Evolutionary conservation across 2,888 invertebrate genomes (phyloP).

Genomic region (Oligia latruncula): DNA sequence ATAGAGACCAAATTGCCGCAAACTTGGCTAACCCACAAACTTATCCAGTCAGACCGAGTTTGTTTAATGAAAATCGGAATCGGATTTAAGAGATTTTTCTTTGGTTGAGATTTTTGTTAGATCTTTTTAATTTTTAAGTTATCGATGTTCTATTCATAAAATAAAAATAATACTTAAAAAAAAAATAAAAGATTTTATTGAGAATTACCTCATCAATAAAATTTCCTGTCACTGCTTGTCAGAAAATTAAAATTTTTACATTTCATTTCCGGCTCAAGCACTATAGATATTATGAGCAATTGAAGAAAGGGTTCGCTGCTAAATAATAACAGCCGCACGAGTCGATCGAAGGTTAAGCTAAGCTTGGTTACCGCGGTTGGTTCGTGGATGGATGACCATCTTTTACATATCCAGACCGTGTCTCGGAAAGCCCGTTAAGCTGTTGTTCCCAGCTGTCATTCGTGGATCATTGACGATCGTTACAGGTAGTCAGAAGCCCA

Average conservation of each 20-base stretch:
- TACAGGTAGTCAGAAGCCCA: neutral
- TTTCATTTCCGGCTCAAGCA: neutral
- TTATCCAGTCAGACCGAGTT: constrained; percentile 58
- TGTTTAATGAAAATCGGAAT: constrained; percentile 52
- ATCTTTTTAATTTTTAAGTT: neutral
- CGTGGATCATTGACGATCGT: neutral
- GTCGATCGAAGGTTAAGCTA: neutral
- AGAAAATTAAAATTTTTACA: neutral
- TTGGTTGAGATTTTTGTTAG: neutral
- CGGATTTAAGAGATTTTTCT: constrained; percentile 5
- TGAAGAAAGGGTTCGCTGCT: neutral
- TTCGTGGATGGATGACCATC: neutral
- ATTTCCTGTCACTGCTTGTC: neutral
- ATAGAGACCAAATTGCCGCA: constrained; percentile 71
- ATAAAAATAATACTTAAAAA: constrained; percentile 1
- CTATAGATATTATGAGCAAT: too few species aligned
- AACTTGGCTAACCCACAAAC: constrained; percentile 56
- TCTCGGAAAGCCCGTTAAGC: neutral
- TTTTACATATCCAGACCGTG: neutral
- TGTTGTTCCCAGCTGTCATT: neutral
- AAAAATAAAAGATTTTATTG: neutral
- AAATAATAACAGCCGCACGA: neutral
- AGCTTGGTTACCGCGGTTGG: neutral
- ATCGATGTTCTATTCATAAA: constrained; percentile 23
- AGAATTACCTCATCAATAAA: too few species aligned